phyloP scores from a whole-genome alignment of 2,888 invertebrate genomes.

The Eugnorisma glareosa region DNA sequence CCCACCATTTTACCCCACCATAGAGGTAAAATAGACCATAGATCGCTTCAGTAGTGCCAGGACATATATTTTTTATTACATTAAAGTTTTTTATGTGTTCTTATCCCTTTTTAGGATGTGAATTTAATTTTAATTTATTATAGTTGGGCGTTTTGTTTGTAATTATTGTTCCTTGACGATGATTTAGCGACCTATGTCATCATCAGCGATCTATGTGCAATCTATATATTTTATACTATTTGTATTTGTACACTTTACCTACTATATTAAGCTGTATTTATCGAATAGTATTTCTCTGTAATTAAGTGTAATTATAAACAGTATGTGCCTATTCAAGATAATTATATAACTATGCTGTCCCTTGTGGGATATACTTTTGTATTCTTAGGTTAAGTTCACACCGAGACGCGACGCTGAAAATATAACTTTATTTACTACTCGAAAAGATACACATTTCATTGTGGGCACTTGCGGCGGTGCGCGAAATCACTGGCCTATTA shows the following conservation, averaged over 20 bases:
- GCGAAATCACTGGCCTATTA: no score
- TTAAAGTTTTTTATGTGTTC: conserved; percentile 2
- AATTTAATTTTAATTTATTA: conserved; percentile 39
- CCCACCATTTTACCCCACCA: conserved; percentile 62
- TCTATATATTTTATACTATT: conserved; percentile 22
- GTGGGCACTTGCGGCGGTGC: no score
- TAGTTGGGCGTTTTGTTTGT: conserved; percentile 21
- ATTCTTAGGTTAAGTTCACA: no score
- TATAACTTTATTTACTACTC: no score
- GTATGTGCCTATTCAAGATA: conserved; percentile 51
- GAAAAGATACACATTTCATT: no score
- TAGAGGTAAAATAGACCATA: conserved; percentile 44
- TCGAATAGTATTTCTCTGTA: conserved; percentile 38
- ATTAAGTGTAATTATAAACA: conserved; percentile 40
- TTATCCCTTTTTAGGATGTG: conserved; percentile 11
- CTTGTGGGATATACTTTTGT: neutral
- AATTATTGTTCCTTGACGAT: conserved; percentile 29
- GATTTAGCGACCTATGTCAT: conserved; percentile 6
- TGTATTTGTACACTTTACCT: conserved; percentile 8
- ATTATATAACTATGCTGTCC: conserved; percentile 15
- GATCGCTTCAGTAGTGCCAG: conserved; percentile 46
- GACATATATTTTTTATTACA: conserved; percentile 13
- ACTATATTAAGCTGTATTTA: conserved; percentile 42
- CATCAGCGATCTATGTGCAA: conserved; percentile 10
- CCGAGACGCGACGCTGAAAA: no score